Conservation (phyloP, 2,888 invertebrate genomes). For the Acanthosepion lycidas region DNA sequence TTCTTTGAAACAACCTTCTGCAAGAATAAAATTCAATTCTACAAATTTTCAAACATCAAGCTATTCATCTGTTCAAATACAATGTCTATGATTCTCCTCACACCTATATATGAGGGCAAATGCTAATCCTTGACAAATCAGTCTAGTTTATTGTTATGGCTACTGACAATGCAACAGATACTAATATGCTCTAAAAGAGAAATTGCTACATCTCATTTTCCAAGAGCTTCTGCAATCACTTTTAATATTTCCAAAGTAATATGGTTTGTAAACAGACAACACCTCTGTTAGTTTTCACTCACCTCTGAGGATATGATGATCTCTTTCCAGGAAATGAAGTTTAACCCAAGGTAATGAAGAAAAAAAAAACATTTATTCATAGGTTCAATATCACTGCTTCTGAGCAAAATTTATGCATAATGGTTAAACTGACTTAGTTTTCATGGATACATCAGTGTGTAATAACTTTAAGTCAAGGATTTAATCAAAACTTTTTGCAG, state of each 20-base stretch:
- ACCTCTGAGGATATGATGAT: neutral
- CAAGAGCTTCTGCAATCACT: neutral
- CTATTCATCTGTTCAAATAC: neutral
- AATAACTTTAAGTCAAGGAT: neutral
- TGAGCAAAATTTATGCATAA: neutral
- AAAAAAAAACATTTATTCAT: neutral
- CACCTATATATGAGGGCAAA: neutral
- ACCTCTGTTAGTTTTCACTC: neutral
- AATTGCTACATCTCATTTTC: neutral
- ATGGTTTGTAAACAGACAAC: neutral
- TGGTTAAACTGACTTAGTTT: neutral
- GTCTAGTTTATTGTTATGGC: neutral
- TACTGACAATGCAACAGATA: neutral
- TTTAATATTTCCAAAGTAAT: constrained; percentile 33
- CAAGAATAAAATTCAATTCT: neutral
- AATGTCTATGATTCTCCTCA: neutral
- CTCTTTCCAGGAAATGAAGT: neutral
- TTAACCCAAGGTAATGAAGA: neutral
- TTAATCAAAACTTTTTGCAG: neutral
- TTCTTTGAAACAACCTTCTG: neutral
- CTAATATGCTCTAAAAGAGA: constrained; percentile 2
- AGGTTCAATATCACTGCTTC: neutral
- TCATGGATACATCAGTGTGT: too few species aligned
- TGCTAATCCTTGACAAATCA: neutral
- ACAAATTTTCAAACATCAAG: neutral